These are phyloP conservation scores for Anas platyrhynchos DNA, from an alignment of 2,113 vertebrate species.

Conservation along the genomic window DNA sequence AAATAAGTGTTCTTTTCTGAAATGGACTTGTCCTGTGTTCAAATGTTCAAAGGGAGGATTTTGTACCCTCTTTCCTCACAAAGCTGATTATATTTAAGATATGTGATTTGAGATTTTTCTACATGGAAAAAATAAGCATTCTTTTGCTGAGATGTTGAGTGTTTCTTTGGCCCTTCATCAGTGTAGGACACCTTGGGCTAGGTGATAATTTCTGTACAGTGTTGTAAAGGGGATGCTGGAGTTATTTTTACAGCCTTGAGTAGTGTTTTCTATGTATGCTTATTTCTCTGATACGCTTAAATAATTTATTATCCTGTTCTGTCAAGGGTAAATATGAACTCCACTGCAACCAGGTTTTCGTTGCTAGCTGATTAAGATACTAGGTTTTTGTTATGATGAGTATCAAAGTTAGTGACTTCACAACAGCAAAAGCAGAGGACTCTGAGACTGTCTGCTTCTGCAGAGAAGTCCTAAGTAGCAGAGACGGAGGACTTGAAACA, in stretches of 20 bases:
- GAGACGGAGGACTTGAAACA: not conserved
- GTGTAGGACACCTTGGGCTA: not conserved
- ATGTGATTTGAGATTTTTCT: not conserved
- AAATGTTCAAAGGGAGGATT: not conserved
- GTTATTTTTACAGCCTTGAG: not conserved
- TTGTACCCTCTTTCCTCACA: not conserved
- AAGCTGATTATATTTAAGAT: not conserved
- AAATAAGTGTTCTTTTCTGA: not conserved
- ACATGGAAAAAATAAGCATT: not conserved
- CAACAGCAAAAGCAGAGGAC: not conserved
- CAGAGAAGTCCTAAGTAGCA: not conserved
- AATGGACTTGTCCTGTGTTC: not conserved
- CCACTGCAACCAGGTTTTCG: not conserved
- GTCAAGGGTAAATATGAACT: not conserved
- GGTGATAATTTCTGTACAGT: not conserved
- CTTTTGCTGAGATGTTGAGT: not conserved
- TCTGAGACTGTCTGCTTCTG: not conserved
- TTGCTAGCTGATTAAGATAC: not conserved
- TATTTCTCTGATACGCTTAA: not conserved
- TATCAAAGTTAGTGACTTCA: not conserved
- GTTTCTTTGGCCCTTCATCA: not conserved
- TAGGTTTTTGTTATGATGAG: not conserved
- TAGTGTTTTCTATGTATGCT: not conserved
- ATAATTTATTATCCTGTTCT: not conserved
- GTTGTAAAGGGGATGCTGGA: not conserved